phyloP scores from a whole-genome alignment of 1,140 invertebrate species.

The Propsilocerus akamusi region DNA sequence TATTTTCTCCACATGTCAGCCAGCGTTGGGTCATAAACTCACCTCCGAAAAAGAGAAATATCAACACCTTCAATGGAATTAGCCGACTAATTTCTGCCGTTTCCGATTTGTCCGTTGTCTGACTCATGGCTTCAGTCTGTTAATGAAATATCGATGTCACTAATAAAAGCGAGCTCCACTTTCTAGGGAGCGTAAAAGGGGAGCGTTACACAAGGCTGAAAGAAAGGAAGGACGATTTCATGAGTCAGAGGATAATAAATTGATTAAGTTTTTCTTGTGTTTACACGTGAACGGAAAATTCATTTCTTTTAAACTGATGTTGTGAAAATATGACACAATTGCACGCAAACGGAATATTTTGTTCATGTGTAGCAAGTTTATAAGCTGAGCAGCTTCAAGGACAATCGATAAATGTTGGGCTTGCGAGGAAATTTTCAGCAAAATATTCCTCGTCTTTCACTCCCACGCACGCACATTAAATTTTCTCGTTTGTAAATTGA shows the following conservation, averaged over 20 bases:
- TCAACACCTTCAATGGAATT: neutral
- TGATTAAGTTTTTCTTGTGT: neutral
- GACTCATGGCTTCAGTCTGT: neutral
- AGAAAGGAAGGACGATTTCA: too few relatives aligned
- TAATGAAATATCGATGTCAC: neutral
- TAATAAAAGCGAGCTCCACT: neutral
- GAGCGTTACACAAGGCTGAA: neutral
- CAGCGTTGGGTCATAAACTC: neutral
- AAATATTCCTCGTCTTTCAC: too few relatives aligned
- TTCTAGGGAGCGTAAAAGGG: neutral
- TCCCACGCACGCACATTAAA: too few relatives aligned
- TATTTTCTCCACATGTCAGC: neutral
- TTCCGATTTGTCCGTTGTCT: neutral
- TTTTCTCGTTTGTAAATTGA: too few relatives aligned
- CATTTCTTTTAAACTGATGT: neutral
- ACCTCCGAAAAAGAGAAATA: neutral
- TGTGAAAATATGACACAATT: neutral
- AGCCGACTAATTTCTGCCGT: neutral
- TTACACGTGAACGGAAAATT: neutral
- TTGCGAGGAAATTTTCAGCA: too few relatives aligned
- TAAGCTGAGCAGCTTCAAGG: neutral
- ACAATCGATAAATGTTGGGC: slow-evolving; percentile 1
- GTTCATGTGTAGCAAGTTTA: neutral
- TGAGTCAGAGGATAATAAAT: too few relatives aligned
- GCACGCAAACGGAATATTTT: neutral